phyloP scores from a whole-genome alignment of 2,888 invertebrate species.

The Perithous albicinctus region DNA sequence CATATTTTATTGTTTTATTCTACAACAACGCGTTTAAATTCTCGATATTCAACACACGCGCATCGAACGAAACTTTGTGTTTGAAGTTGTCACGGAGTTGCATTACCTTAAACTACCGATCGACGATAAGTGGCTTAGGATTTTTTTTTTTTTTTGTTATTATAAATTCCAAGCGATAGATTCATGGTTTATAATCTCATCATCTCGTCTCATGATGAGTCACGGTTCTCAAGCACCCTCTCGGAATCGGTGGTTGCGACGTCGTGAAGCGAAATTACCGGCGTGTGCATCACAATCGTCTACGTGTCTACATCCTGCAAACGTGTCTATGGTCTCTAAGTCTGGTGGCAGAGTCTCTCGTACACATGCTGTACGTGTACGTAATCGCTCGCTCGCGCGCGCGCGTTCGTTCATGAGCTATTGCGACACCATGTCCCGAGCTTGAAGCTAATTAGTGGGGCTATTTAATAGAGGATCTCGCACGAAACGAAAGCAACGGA shows the following conservation, averaged over 20 bases:
- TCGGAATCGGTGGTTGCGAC: conserved; percentile 33
- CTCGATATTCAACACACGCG: too few relatives aligned
- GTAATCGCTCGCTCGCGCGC: not conserved
- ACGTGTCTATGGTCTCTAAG: too few relatives aligned
- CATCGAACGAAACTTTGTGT: too few relatives aligned
- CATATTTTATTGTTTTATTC: too few relatives aligned
- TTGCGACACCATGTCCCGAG: conserved; percentile 54
- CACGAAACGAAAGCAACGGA: conserved; percentile 64
- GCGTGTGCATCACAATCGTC: conserved; percentile 18
- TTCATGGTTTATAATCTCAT: not conserved
- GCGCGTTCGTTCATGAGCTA: conserved; percentile 2
- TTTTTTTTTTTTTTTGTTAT: too few relatives aligned
- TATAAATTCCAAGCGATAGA: conserved; percentile 20
- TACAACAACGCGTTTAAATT: too few relatives aligned
- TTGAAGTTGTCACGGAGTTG: too few relatives aligned
- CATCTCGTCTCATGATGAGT: conserved; percentile 22
- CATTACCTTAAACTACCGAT: not conserved
- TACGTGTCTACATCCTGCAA: conserved; percentile 17
- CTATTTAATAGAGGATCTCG: conserved; percentile 58
- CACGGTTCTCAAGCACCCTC: conserved; percentile 40
- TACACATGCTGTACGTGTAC: not conserved
- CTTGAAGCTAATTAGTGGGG: conserved; percentile 56
- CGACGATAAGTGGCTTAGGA: not conserved
- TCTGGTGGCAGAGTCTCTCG: not conserved
- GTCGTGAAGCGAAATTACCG: conserved; percentile 33